Evolutionary conservation across 2,797 vertebrate species (phyloP).

Genomic region (Eulemur rubriventer): DNA sequence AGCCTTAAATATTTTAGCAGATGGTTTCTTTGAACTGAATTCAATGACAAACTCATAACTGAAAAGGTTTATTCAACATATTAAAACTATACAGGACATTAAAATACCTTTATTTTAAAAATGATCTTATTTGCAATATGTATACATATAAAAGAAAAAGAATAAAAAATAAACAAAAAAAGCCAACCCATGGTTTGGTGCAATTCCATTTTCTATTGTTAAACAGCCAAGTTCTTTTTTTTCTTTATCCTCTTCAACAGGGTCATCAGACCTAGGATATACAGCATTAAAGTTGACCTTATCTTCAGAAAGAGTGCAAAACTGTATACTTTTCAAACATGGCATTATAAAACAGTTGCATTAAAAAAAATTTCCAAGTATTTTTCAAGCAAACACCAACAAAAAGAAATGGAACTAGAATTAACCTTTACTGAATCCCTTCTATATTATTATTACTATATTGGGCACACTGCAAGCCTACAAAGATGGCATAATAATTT

Average conservation of each 20-base stretch:
- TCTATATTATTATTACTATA: not conserved
- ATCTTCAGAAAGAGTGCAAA: conserved; percentile 18
- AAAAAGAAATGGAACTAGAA: not conserved
- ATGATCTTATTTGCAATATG: not conserved
- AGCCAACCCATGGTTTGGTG: conserved; percentile 92
- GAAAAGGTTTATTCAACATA: not conserved
- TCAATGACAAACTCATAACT: not conserved
- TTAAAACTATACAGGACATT: conserved; percentile 1
- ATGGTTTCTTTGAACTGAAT: not conserved
- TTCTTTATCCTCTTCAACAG: conserved; percentile 86
- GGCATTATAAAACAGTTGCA: not conserved
- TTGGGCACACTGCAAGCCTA: not conserved
- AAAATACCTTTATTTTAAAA: not conserved
- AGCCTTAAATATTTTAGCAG: not conserved
- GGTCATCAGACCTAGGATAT: conserved; percentile 82
- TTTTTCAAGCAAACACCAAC: not conserved
- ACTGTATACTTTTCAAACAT: not conserved
- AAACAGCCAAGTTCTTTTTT: conserved; percentile 86
- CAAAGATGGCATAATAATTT: not conserved
- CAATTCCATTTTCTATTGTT: conserved; percentile 91
- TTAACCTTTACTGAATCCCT: not conserved
- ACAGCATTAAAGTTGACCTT: conserved; percentile 40
- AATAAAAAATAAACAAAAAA: conserved; percentile 12
- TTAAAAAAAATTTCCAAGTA: not conserved
- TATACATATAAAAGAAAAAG: not conserved